These are phyloP conservation scores for Mus minutoides DNA, from an alignment of 2,797 vertebrate species.

Conservation along the genomic window DNA sequence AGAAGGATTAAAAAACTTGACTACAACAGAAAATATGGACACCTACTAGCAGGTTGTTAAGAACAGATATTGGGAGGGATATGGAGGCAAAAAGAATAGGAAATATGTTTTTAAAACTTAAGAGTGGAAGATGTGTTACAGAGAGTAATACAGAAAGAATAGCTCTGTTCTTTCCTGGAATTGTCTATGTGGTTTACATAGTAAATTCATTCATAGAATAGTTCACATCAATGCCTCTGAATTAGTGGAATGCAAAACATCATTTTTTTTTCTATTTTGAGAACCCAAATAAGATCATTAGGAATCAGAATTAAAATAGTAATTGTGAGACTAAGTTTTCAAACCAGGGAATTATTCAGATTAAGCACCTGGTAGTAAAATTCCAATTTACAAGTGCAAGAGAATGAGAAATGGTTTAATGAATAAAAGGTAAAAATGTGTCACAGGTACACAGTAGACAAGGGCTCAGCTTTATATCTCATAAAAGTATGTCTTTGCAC, in stretches of 20 bases:
- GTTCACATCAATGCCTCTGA: neutral
- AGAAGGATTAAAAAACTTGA: neutral
- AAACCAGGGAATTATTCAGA: neutral
- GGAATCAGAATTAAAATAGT: slow-evolving; percentile 15
- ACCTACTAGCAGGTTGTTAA: neutral
- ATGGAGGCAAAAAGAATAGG: fast-evolving
- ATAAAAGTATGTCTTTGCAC: neutral
- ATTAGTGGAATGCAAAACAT: neutral
- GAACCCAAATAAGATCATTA: neutral
- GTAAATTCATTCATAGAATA: neutral
- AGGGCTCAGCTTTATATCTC: neutral
- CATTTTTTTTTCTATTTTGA: neutral
- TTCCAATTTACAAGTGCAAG: neutral
- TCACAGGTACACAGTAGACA: neutral
- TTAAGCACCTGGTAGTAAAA: neutral
- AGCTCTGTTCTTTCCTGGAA: neutral
- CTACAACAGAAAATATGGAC: neutral
- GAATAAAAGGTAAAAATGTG: neutral
- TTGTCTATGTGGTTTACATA: neutral
- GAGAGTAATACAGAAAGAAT: neutral
- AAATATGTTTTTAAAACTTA: neutral
- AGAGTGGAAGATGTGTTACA: neutral
- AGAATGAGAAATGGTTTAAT: neutral
- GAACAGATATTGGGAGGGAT: neutral
- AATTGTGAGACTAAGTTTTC: neutral